Conservation (phyloP, 2,888 invertebrate species). For the Lymantria monacha region DNA sequence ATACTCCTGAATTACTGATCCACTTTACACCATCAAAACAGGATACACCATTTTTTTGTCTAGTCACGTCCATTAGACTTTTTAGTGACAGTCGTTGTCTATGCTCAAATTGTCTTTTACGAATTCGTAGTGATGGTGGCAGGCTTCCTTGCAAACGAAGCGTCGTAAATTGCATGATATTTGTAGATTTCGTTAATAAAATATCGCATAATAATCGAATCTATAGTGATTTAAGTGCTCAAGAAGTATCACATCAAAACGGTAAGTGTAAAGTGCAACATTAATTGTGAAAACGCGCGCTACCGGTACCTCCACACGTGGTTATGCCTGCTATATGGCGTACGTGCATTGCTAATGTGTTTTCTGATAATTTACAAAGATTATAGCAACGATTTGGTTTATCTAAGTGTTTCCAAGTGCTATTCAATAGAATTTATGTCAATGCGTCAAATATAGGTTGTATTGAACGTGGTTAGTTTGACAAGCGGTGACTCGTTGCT, state of each 20-base stretch:
- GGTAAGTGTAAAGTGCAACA: constrained; percentile 74
- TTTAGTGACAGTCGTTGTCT: constrained; percentile 63
- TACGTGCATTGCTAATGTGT: constrained; percentile 56
- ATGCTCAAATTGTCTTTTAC: constrained; percentile 80
- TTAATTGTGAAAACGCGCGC: constrained; percentile 64
- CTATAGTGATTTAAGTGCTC: constrained; percentile 76
- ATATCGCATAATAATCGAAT: constrained; percentile 61
- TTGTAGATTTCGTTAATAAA: constrained; percentile 63
- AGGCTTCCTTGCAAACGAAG: constrained; percentile 80
- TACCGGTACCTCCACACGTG: constrained; percentile 79
- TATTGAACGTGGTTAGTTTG: constrained; percentile 76
- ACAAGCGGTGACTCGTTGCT: constrained; percentile 63
- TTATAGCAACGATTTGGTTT: constrained; percentile 38
- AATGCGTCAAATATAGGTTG: constrained; percentile 60
- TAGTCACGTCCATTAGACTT: constrained; percentile 53
- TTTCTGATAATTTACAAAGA: constrained; percentile 45
- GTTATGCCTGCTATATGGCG: constrained; percentile 63
- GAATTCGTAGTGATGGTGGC: constrained; percentile 82
- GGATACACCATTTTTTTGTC: constrained; percentile 37
- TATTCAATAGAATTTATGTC: constrained; percentile 44
- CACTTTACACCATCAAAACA: no score
- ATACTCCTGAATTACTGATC: no score
- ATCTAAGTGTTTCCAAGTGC: constrained; percentile 39
- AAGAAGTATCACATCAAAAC: constrained; percentile 74
- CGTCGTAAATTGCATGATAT: constrained; percentile 72